These are phyloP conservation scores for Bubo scandiacus DNA, from an alignment of 2,113 vertebrate genomes.

Conservation along the genomic window DNA sequence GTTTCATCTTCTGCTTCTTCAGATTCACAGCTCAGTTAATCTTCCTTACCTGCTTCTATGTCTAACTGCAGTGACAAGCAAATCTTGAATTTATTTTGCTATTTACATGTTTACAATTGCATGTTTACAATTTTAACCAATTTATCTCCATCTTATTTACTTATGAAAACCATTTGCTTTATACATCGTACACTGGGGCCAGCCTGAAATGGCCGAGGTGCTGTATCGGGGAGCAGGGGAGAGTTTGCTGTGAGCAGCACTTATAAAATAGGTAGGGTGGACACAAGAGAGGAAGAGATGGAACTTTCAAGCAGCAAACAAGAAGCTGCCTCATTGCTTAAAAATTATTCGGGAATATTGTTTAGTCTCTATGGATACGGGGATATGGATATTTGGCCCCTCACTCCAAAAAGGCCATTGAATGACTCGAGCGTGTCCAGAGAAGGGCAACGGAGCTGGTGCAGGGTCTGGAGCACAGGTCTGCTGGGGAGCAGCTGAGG, in stretches of 20 bases:
- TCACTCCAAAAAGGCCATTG: too few relatives aligned
- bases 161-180: background rate
- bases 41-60: background rate
- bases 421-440: too few relatives aligned
- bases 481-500: too few relatives aligned
- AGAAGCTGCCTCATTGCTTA: background rate
- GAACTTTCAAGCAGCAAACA: background rate
- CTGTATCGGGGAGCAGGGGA: rapidly evolving
- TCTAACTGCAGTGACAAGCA: background rate
- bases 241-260: background rate
- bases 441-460: too few relatives aligned
- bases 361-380: background rate
- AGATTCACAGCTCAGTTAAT: background rate
- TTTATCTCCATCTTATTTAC: background rate
- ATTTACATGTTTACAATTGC: background rate
- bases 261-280: background rate
- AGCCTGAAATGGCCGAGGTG: background rate
- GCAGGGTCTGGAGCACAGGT: too few relatives aligned
- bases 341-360: background rate
- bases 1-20: background rate
- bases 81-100: background rate
- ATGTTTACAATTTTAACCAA: background rate
- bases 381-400: too few relatives aligned
- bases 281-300: background rate
- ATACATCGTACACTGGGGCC: rapidly evolving